A percentile compares a stretch with the other conserved stretches of the same genome.
phyloP scores from a whole-genome alignment of 64 coral and sea anemone species.

The Montipora foliosa region DNA sequence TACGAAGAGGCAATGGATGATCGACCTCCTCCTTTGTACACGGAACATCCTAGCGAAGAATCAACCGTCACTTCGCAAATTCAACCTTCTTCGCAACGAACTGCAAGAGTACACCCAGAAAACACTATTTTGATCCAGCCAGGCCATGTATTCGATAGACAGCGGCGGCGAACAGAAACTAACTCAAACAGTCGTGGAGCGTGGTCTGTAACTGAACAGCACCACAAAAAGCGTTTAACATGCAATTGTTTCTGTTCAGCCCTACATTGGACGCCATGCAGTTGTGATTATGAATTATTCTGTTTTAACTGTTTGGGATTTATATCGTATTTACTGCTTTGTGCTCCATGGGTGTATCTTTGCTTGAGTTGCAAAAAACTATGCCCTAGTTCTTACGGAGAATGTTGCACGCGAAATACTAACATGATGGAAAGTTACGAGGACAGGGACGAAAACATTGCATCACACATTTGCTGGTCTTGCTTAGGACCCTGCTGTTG shows the following conservation, averaged over 20 bases:
- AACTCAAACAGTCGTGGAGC: neutral
- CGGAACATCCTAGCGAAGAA: neutral
- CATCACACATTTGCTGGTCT: constrained; percentile 1
- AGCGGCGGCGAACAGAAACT: neutral
- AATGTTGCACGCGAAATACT: neutral
- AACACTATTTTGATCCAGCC: constrained; percentile 11
- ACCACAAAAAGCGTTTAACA: neutral
- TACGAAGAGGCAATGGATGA: constrained; percentile 31
- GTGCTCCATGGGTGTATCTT: constrained; percentile 25
- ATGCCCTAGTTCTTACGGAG: constrained; percentile 2
- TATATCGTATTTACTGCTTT: constrained; percentile 22
- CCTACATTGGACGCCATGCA: constrained; percentile 12
- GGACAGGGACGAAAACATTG: constrained; percentile 11
- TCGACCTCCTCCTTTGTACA: constrained; percentile 8
- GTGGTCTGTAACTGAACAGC: neutral
- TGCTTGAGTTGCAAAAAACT: constrained; percentile 24
- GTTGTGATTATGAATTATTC: constrained; percentile 37
- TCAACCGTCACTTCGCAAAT: neutral
- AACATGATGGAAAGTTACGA: constrained; percentile 29
- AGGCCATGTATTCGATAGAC: neutral
- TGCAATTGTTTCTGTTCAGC: constrained; percentile 27
- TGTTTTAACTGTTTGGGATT: constrained; percentile 56
- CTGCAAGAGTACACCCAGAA: neutral
- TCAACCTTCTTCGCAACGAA: neutral
- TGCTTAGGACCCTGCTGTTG: constrained; percentile 43